Evolutionary conservation across 2,888 invertebrate species (phyloP), one percentile per base, ranked within the genome.

Genomic region (Hololepta plana): DNA sequence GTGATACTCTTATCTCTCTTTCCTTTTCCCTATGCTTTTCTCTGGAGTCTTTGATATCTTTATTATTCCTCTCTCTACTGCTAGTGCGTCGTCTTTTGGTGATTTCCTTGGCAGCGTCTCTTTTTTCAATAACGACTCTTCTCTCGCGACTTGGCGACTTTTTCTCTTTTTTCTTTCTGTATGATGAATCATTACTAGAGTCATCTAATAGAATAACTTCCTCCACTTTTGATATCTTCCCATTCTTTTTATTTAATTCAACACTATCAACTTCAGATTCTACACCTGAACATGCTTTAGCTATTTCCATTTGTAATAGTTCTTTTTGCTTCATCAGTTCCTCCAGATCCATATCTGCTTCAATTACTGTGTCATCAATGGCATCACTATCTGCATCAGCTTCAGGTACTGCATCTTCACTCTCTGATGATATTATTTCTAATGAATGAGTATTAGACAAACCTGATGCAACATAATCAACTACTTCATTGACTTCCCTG

Each of bases 281-380:
- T 22, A 66, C 65, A 24, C 65, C 64, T 15, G 68, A 66, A 34
- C 56, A 62, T 35, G 75, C 75, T 1, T 74, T 77, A 43, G 66
- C 64, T 47, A 76, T 81, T 32, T 81, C 81, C 19, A 81, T 81
- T 55, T 85, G 84, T 22, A 85, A 56, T 21, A 73, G 41, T 43
- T 81, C 84, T 55, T 87, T 87, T 48, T 87, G 85, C 42, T 73
- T 74, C 84, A 87, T 87, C 30, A 87, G 56, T 37, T 87, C 87
- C 44, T 87, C 87, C 14, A 87, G 54, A 47, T 87, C 84, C 39
- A 85, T 69, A 41, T 84, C 84, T 36, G 84, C 84, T 47, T 84
- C 84, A 30, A 80, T 74, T 30, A 77, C 66, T 30, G 81, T 65
- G 34, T 66, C 61, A 35, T 67, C 62, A 15, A 65, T 62, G 38